Percentiles rank a stretch among this genome's conserved stretches.
These are phyloP conservation scores for Thymelicus acteon DNA, from an alignment of 2,888 invertebrate species.

Conservation along the genomic window DNA sequence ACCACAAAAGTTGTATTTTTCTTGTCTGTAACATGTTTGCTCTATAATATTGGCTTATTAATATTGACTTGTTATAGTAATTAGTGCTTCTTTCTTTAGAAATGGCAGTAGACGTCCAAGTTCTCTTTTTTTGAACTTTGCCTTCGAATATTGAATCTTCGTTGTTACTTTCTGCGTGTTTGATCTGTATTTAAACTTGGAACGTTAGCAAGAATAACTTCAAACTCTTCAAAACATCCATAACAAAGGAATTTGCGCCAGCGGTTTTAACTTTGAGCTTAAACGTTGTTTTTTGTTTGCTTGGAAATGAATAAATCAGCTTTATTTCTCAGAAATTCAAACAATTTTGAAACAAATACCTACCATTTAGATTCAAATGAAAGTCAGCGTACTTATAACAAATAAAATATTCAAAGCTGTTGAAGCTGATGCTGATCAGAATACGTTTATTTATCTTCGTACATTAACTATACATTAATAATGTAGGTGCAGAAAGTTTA, in stretches of 20 bases:
- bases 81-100: too few species aligned
- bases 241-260: constrained; percentile 22
- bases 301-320: neutral
- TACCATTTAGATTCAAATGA: neutral
- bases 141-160: constrained; percentile 15
- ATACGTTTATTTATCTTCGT: too few species aligned
- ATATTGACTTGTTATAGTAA: too few species aligned
- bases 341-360: neutral
- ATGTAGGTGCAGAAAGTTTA: too few species aligned
- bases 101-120: neutral
- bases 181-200: constrained; percentile 11
- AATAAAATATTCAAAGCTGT: neutral
- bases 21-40: too few species aligned
- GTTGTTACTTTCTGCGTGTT: constrained; percentile 6
- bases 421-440: too few species aligned
- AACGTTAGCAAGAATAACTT: constrained; percentile 13
- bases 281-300: constrained; percentile 4
- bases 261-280: constrained; percentile 22
- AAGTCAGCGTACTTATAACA: neutral
- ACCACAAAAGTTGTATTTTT: too few species aligned
- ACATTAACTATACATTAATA: too few species aligned
- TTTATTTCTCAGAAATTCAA: neutral
- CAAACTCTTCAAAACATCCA: constrained; percentile 19
- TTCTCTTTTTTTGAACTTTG: neutral
- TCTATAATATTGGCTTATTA: too few species aligned